Percentiles rank a stretch among this genome's conserved stretches.
Evolutionary conservation across 2,113 vertebrate species (phyloP).

Genomic region (Xenotilapia caudafasciata): DNA sequence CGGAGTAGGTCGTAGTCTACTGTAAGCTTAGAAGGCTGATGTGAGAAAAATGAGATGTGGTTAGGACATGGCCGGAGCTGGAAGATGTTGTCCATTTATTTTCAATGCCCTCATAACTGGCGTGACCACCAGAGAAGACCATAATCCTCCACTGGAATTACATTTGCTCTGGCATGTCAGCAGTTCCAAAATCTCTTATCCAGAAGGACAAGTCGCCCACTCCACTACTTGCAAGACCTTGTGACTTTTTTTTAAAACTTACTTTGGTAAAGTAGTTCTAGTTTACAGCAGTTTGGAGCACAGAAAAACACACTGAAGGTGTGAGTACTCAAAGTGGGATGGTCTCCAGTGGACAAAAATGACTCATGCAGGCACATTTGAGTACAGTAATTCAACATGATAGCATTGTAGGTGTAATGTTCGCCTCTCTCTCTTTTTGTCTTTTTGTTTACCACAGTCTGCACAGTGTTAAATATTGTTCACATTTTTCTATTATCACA

Average conservation of each 20-base stretch:
- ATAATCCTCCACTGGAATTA: not conserved
- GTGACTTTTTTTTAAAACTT: not conserved
- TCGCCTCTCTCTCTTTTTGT: not conserved
- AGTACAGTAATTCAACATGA: not conserved
- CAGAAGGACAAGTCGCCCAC: not conserved
- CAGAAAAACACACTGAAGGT: not conserved
- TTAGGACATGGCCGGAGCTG: not conserved
- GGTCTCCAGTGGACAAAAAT: not conserved
- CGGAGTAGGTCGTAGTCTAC: not conserved
- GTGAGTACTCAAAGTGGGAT: not conserved
- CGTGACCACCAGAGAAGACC: not conserved
- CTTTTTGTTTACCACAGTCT: not conserved
- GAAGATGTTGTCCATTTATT: not conserved
- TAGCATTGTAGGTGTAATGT: not conserved
- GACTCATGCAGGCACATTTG: not conserved
- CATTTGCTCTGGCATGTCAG: not conserved
- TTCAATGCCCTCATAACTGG: not conserved
- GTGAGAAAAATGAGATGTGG: not conserved
- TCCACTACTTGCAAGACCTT: not conserved
- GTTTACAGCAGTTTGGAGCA: not conserved
- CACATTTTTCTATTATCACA: not conserved
- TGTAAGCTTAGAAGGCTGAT: not conserved
- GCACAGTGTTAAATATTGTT: not conserved
- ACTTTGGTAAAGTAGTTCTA: not conserved
- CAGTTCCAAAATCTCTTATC: not conserved